Evolutionary conservation across 2,113 vertebrate genomes (phyloP), one percentile per base, ranked within the genome.

Genomic region (Amia ocellicauda): DNA sequence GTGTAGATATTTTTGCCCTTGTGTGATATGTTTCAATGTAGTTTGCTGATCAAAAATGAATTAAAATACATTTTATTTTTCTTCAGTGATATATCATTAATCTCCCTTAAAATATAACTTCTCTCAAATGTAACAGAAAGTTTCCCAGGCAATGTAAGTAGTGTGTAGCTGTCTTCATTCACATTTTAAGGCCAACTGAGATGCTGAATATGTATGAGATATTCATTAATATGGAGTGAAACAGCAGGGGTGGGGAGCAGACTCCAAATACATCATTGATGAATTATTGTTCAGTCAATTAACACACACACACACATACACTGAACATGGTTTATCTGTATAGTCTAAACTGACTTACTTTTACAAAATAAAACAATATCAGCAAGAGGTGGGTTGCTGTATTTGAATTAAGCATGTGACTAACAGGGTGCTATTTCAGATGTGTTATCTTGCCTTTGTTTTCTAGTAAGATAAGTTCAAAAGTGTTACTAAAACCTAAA

Each of bases 351-450:
- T 43, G 10, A 7, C 47, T 11, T 40, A 11, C 47, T 47, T 59
- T 26, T 43, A 55, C 2, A 47, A 13, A 19, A 4, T 27, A 51
- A 27, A 13, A 9, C 27, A 7, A 36, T 7, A 7, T 36, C 31
- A 62, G 31, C 60, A 62, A 28, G 26, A 53, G 57, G 9, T 40
- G 22, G 10, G 42, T 27, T 40, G 10, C 27, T 47, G 27, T 29
- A 69, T 66, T 67, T 80, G 76, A 78, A 66, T n/a, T n/a, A 58
- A n/a, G n/a, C 40, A 36, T 58, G 5, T 62, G n/a, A n/a, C n/a
- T n/a, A n/a, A n/a, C n/a, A n/a, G n/a, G n/a, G n/a, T 62, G 29
- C 54, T 36, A 64, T 57, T 55, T 54, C 47, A 58, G 45, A 41
- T 66, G 51, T 53, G 22, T 22, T 62, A 56, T 27, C 43, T 49